These are phyloP conservation scores for Empidonax alnorum DNA, from an alignment of 2,113 vertebrate species.

Conservation along the genomic window DNA sequence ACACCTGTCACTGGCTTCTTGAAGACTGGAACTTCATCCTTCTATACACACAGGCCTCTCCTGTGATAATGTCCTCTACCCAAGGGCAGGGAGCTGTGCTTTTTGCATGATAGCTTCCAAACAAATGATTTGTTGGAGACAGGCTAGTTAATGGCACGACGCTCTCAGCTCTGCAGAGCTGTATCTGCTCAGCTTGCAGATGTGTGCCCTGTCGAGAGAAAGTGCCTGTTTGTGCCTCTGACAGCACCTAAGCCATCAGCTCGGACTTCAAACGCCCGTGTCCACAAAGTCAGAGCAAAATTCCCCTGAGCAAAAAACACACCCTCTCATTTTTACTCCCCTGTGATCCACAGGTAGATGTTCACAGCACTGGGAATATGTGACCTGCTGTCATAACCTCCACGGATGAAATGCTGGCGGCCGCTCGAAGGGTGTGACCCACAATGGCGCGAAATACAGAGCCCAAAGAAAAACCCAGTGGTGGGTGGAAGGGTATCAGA, in stretches of 20 bases:
- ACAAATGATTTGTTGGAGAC: neutral
- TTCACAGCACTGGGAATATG: neutral
- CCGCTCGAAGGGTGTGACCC: conserved; percentile 42
- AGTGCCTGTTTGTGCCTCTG: neutral
- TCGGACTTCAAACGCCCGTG: neutral
- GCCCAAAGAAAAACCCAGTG: neutral
- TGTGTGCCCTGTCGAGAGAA: neutral
- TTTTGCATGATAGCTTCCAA: conserved; percentile 34
- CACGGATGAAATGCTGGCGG: neutral
- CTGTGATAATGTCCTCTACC: conserved; percentile 34
- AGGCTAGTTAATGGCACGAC: neutral
- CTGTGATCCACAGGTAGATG: neutral
- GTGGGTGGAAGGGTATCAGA: neutral
- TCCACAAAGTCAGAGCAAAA: neutral
- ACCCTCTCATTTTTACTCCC: neutral
- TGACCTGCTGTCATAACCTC: neutral
- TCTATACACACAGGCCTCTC: neutral
- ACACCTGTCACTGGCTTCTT: neutral
- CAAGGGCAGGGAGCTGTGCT: conserved; percentile 57
- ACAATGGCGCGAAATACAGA: neutral
- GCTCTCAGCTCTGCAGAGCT: neutral
- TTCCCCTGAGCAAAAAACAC: neutral
- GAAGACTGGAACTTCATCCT: neutral
- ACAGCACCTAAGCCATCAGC: neutral
- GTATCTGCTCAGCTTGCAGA: neutral